phyloP scores from a whole-genome alignment of 2,797 vertebrate species.

The Simalia tracyae region DNA sequence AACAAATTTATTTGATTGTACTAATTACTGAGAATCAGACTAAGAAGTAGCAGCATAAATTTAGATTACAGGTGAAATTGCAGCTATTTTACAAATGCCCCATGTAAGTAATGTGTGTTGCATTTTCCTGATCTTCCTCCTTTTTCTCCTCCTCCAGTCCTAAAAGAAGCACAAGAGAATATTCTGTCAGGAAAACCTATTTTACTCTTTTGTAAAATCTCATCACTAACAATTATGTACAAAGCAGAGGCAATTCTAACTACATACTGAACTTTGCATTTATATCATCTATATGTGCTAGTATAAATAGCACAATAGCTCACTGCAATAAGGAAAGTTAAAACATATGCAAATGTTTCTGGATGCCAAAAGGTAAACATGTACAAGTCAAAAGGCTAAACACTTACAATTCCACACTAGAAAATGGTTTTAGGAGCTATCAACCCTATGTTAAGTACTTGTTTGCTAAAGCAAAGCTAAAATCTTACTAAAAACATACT shows the following conservation, averaged over 20 bases:
- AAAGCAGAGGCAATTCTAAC: background rate
- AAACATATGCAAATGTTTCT: background rate
- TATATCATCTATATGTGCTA: background rate
- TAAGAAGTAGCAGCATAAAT: background rate
- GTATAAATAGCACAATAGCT: slow-evolving; percentile 7
- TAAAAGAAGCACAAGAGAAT: background rate
- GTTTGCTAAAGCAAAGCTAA: background rate
- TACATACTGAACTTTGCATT: background rate
- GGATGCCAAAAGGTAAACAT: background rate
- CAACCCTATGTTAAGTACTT: background rate
- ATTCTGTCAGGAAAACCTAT: background rate
- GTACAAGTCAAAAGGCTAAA: background rate
- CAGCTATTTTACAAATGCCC: background rate
- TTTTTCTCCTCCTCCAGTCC: background rate
- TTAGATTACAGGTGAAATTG: background rate
- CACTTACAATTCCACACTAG: background rate
- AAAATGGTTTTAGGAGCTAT: background rate
- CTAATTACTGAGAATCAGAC: background rate
- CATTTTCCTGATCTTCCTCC: background rate
- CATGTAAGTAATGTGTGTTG: background rate
- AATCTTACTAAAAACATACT: slow-evolving; percentile 4
- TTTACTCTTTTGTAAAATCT: background rate
- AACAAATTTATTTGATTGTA: background rate
- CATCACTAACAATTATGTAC: background rate
- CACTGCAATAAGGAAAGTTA: background rate